Conservation (phyloP, 2,888 invertebrate species). For the Drosophila histrio region DNA sequence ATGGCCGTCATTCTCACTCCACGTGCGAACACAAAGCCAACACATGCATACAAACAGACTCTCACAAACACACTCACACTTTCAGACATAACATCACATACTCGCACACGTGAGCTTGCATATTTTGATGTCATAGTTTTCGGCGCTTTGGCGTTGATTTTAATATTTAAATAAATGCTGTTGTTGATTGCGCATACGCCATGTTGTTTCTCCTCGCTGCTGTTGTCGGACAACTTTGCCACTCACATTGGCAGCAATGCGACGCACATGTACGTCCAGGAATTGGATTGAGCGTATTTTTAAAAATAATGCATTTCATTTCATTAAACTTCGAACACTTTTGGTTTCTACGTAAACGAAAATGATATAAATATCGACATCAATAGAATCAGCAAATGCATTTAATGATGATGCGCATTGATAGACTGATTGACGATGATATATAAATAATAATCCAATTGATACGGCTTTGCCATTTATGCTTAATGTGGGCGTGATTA, state of each 20-base stretch:
- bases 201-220: slow-evolving; percentile 16
- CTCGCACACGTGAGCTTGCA: slow-evolving; percentile 50
- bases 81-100: not conserved
- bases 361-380: slow-evolving; percentile 51
- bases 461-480: slow-evolving; percentile 19
- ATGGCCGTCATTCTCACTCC: slow-evolving; percentile 30
- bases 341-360: slow-evolving; percentile 23
- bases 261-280: slow-evolving; percentile 6
- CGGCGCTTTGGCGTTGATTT: slow-evolving; percentile 59
- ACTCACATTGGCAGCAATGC: slow-evolving; percentile 17
- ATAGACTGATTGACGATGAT: slow-evolving; percentile 34
- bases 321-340: slow-evolving; percentile 32
- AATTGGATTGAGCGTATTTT: slow-evolving; percentile 13
- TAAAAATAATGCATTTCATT: slow-evolving; percentile 22
- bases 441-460: not conserved
- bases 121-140: slow-evolving; percentile 77
- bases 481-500: slow-evolving; percentile 44
- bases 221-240: slow-evolving; percentile 22
- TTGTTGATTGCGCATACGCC: slow-evolving; percentile 73
- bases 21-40: slow-evolving; percentile 9
- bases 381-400: slow-evolving; percentile 1
- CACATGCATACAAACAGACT: not conserved
- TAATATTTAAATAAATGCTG: slow-evolving; percentile 75
- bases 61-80: slow-evolving; percentile 3
- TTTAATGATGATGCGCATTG: slow-evolving; percentile 6